Percentiles rank a stretch among this genome's conserved stretches.
phyloP scores from a whole-genome alignment of 2,888 invertebrate genomes.

The Cerastoderma edule region DNA sequence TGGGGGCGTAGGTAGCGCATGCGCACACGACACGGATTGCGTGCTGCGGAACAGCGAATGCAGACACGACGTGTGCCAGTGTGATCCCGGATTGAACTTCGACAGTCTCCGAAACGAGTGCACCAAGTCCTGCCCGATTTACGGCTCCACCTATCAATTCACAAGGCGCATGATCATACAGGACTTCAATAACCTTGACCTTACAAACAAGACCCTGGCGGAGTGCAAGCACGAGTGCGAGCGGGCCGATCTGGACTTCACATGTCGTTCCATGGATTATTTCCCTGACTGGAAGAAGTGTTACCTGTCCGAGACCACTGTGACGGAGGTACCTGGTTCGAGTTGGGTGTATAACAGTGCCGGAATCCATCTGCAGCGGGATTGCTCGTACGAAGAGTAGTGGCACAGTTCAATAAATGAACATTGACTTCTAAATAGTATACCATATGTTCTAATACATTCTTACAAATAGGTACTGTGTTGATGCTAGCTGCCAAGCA shows the following conservation, averaged over 20 bases:
- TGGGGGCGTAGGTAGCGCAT: slow-evolving; percentile 40
- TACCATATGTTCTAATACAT: no score
- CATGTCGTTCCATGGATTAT: slow-evolving; percentile 37
- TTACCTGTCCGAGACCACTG: slow-evolving; percentile 32
- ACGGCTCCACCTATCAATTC: slow-evolving; percentile 39
- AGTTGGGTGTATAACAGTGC: slow-evolving; percentile 37
- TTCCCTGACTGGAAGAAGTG: slow-evolving; percentile 32
- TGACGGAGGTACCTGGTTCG: slow-evolving; percentile 14
- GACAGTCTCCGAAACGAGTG: slow-evolving; percentile 24
- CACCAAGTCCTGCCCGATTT: slow-evolving; percentile 11
- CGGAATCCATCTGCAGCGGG: slow-evolving; percentile 38
- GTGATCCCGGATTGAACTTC: slow-evolving; percentile 39
- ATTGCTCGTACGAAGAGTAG: slow-evolving; percentile 36
- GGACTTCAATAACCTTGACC: slow-evolving; percentile 23
- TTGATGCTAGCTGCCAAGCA: no score
- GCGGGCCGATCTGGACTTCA: slow-evolving; percentile 83
- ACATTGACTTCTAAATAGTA: no score
- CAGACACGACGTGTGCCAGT: slow-evolving; percentile 39
- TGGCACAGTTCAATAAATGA: no score
- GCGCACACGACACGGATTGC: slow-evolving; percentile 31
- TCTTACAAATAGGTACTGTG: no score
- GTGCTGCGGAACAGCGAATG: slow-evolving; percentile 24
- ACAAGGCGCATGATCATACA: slow-evolving; percentile 25
- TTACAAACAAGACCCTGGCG: slow-evolving; percentile 13
- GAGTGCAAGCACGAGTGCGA: slow-evolving; percentile 83